Base-by-base conservation (phyloP, 2,797 vertebrate species). In the Stomatorhinus walkeri region DNA sequence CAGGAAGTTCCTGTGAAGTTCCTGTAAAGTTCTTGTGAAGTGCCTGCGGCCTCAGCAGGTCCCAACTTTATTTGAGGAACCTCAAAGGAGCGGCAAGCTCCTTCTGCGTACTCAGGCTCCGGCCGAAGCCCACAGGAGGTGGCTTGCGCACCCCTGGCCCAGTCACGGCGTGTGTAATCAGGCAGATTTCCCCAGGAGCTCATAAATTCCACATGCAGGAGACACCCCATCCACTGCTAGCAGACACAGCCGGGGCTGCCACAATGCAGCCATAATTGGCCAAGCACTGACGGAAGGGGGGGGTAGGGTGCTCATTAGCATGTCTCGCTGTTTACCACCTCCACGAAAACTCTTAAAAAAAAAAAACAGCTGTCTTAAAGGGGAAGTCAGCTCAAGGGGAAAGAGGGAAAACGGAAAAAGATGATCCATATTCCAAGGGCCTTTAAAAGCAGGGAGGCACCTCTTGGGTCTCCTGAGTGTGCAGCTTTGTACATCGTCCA, bases 151-250 rank as follows among this genome's bases (percentile, higher is more conserved):
- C 59, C 36, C 85, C 72, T 24, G n/a, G 84, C 89, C 76, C 88
- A 90, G 43, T 1, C 10, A 14, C n/a, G 0, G 89, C 92, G 93
- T 90, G 92, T 93, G 93, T 90, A 84, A 87, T 85, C 46, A 91
- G 56, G 88, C 91, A 92, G 91, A 93, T 92, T 88, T 93, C 89
- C 86, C 92, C 91, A 89, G 72, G 59, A 86, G 90, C 91, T 90
- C 81, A 93, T 86, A 94, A 88, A 94, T 95, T 94, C 94, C 93
- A 92, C 76, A 88, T 43, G 40, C 90, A 89, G 22, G 61, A 43
- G 46, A 72, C 79, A 61, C 88, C 32, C 14, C 16, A 43, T 79
- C n/a, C 36, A 40, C 72, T 43, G 72, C 72, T 19, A n/a, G 72
- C 68, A 2, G 68, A 40, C 5, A 7, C n/a, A 85, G 72, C 52